Percentiles rank a stretch among this genome's conserved stretches.
These are phyloP conservation scores for Drosophila teissieri DNA, from an alignment of 1,140 invertebrate species.

Conservation along the genomic window DNA sequence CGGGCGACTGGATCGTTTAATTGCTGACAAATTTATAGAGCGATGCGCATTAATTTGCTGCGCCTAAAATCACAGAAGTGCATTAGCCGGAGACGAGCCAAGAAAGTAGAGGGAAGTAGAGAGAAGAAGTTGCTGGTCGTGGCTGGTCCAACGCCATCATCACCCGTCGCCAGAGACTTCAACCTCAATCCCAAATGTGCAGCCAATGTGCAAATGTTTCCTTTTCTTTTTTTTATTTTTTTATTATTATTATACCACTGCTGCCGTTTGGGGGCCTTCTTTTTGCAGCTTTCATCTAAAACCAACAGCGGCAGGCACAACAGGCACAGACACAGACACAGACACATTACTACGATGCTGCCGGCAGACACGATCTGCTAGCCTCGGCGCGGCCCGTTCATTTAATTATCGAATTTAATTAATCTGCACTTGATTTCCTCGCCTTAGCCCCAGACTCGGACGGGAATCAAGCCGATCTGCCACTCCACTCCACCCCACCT, in stretches of 20 bases:
- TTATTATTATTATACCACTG: conserved; percentile 33
- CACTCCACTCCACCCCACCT: too few species aligned
- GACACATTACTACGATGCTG: conserved; percentile 29
- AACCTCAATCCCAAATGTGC: conserved; percentile 76
- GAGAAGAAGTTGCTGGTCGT: conserved; percentile 13
- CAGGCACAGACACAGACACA: conserved; percentile 11
- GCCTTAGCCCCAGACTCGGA: conserved; percentile 49
- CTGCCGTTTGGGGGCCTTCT: conserved; percentile 5
- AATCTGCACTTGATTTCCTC: conserved; percentile 83
- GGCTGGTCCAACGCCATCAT: conserved; percentile 30
- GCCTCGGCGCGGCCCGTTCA: conserved; percentile 62
- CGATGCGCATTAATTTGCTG: conserved; percentile 80
- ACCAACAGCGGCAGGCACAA: conserved; percentile 46
- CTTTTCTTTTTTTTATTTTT: not conserved
- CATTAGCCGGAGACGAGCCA: conserved; percentile 56
- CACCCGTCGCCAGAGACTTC: conserved; percentile 56
- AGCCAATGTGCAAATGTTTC: conserved; percentile 66
- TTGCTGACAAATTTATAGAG: conserved; percentile 84
- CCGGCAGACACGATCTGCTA: conserved; percentile 64
- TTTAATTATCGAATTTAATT: conserved; percentile 83
- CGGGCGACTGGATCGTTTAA: conserved; percentile 68
- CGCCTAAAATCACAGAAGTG: conserved; percentile 81
- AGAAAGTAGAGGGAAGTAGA: not conserved
- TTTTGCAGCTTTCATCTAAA: conserved; percentile 59
- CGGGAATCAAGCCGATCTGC: conserved; percentile 13